Conservation (phyloP, 2,113 vertebrate genomes). For the Tachysurus fulvidraco region DNA sequence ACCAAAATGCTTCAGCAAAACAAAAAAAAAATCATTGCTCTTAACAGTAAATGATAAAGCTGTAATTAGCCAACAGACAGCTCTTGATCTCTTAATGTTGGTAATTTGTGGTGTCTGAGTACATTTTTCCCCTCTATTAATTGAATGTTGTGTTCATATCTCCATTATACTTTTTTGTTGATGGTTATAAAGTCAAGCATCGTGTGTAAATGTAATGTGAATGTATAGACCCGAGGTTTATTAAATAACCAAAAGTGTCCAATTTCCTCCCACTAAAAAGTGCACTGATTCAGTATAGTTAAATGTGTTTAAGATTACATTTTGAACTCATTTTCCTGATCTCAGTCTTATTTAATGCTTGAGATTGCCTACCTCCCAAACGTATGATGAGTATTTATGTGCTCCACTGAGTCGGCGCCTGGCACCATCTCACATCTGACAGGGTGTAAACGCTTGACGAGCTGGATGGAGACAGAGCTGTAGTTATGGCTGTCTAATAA, state of each 20-base stretch:
- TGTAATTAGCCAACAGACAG: not conserved
- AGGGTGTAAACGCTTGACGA: constrained; percentile 37
- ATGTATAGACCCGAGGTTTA: not conserved
- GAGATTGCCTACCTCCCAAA: not conserved
- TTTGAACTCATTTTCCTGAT: not conserved
- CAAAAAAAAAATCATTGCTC: not conserved
- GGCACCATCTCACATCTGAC: constrained; percentile 26
- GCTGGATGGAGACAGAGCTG: constrained; percentile 26
- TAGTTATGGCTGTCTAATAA: constrained; percentile 34
- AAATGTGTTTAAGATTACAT: not conserved
- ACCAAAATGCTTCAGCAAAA: not conserved
- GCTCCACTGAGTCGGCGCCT: constrained; percentile 11
- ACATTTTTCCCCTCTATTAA: no score
- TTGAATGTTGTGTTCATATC: not conserved
- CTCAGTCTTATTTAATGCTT: not conserved
- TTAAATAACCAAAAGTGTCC: not conserved
- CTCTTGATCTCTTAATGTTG: no score
- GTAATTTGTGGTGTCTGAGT: not conserved
- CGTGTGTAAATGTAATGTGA: not conserved
- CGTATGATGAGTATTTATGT: not conserved
- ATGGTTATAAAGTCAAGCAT: not conserved
- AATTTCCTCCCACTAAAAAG: not conserved
- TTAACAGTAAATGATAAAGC: not conserved
- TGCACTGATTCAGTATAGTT: not conserved
- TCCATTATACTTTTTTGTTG: not conserved